Evolutionary conservation across 2,888 invertebrate genomes (phyloP), one percentile per base, ranked within the genome.

Genomic region (Nezara viridula): DNA sequence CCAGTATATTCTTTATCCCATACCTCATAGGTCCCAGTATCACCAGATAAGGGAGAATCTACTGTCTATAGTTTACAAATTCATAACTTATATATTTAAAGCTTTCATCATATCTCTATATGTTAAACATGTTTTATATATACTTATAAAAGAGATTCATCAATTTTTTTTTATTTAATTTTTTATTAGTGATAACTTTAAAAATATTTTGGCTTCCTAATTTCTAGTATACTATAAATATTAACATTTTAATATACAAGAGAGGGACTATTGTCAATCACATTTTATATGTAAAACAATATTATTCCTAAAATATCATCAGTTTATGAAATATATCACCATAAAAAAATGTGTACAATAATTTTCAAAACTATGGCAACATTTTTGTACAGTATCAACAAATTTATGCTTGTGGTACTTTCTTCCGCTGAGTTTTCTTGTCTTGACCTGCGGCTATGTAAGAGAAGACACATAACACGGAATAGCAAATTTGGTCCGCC

Each of bases 401-500:
- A 81, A 81, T 5, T 81, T 81, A 55, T 86, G 50, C 16, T 86
- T 52, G 19, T 55, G 86, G 24, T n/a, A 52, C 21, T 40, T 55
- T 86, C 86, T 27, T 86, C 55, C 60, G 16, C 55, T 40, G 50
- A 88, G 90, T 24, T 87, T 91, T 92, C 89, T 96, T 96, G 92
- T 96, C 96, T 91, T 96, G 95, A 0, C 98, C 98, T 89, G 99
- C 99, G 90, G 99, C 99, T 93, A 99, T 96, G 94, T 99, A 99
- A 88, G 99, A 99, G 94, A 99, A 99, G 91, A 99, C 98, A 94
- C 99, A 99, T 92, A 99, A 95, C 91, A 99, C 99, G 92, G 99
- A 98, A 94, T 99, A 99, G 94, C 99, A 99, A 92, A 99, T 99
- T 94, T 99, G 98, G 94, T 99, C 98, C 93, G 99, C 98, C 99